A percentile compares a stretch with the other conserved stretches of the same genome.
Conservation (phyloP, 2,888 invertebrate genomes). For the Incurvaria masculella region DNA sequence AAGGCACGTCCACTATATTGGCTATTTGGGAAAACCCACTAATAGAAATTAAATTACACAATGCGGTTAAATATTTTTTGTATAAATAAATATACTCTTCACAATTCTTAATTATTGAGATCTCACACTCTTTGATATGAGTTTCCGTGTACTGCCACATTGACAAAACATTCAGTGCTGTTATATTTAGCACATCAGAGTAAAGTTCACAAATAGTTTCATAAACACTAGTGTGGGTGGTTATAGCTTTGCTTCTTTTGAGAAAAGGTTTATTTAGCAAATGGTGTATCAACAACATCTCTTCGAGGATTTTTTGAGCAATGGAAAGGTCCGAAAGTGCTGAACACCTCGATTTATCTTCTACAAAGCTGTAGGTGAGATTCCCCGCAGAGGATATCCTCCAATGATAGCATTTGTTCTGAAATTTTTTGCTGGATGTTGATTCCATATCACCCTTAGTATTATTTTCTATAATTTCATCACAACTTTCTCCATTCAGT, state of each 20-base stretch:
- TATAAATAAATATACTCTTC: constrained; percentile 71
- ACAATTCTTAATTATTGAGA: constrained; percentile 65
- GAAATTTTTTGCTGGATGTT: constrained; percentile 29
- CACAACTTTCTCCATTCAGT: constrained; percentile 24
- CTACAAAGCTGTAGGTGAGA: constrained; percentile 45
- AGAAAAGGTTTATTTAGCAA: constrained; percentile 62
- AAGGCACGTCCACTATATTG: constrained; percentile 59
- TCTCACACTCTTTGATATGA: constrained; percentile 62
- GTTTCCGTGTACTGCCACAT: constrained; percentile 67
- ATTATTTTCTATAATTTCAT: constrained; percentile 22
- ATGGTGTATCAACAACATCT: constrained; percentile 61
- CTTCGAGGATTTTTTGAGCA: constrained; percentile 70
- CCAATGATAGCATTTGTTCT: constrained; percentile 48
- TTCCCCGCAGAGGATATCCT: constrained; percentile 46
- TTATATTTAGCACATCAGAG: constrained; percentile 65
- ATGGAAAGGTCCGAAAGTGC: constrained; percentile 55
- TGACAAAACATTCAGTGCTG: constrained; percentile 64
- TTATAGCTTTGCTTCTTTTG: constrained; percentile 57
- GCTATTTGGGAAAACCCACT: constrained; percentile 67
- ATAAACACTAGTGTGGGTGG: constrained; percentile 57
- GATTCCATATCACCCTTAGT: constrained; percentile 18
- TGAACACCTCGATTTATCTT: constrained; percentile 34
- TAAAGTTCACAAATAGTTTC: constrained; percentile 66
- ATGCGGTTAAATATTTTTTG: constrained; percentile 65
- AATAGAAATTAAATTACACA: constrained; percentile 71